Evolutionary conservation across 2,888 invertebrate genomes (phyloP).

Genomic region (Morpho deidamia): DNA sequence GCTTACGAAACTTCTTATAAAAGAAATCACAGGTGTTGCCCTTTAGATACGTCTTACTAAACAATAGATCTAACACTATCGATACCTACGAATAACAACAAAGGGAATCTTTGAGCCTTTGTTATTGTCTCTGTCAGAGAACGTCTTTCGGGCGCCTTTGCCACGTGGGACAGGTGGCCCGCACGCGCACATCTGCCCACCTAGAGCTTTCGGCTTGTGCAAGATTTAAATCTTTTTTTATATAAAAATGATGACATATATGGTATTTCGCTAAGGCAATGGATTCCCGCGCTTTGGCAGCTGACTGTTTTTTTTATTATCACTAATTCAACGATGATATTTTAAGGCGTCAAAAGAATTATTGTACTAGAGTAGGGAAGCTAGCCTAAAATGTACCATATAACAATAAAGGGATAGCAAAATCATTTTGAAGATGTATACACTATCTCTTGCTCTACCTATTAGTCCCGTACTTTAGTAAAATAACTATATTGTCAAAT

Average conservation of each 20-base stretch:
- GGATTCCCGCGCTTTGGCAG: slow-evolving; percentile 48
- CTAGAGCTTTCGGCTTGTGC: slow-evolving; percentile 55
- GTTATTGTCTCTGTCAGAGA: slow-evolving; percentile 1
- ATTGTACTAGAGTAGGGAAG: too few relatives aligned
- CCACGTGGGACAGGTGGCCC: slow-evolving; percentile 73
- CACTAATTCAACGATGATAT: too few relatives aligned
- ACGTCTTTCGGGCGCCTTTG: slow-evolving; percentile 50
- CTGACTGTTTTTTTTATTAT: slow-evolving; percentile 31
- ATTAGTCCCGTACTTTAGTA: too few relatives aligned
- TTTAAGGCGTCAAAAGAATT: too few relatives aligned
- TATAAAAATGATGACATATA: slow-evolving; percentile 61
- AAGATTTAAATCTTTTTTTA: slow-evolving; percentile 72
- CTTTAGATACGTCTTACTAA: slow-evolving; percentile 1
- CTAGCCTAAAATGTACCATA: too few relatives aligned
- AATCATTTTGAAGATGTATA: too few relatives aligned
- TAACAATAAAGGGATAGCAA: too few relatives aligned
- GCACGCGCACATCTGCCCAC: slow-evolving; percentile 73
- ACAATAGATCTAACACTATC: slow-evolving; percentile 37
- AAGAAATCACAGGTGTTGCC: slow-evolving; percentile 7
- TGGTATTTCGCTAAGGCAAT: slow-evolving; percentile 59
- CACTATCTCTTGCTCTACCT: too few relatives aligned
- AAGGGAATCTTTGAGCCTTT: slow-evolving; percentile 52
- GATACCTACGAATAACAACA: slow-evolving; percentile 53
- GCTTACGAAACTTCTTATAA: not conserved
- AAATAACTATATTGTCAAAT: too few relatives aligned